Evolutionary conservation across 2,113 vertebrate genomes (phyloP).

Genomic region (Corythoichthys intestinalis): DNA sequence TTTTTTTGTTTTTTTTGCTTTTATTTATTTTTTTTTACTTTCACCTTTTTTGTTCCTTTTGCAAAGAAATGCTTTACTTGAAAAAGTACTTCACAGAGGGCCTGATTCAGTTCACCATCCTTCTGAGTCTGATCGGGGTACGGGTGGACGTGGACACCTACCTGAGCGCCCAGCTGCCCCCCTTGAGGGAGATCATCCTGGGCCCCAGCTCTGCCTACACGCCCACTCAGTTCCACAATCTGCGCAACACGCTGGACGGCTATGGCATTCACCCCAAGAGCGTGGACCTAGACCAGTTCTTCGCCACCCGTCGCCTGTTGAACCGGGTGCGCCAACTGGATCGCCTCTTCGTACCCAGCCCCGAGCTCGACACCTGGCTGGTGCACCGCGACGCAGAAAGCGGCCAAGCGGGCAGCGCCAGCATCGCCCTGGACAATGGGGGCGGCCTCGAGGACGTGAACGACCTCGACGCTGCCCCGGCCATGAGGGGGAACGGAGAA

Average conservation of each 20-base stretch:
- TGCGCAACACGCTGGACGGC: constrained; percentile 92
- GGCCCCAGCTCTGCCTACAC: constrained; percentile 98
- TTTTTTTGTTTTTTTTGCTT: constrained; percentile 71
- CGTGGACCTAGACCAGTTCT: constrained; percentile 92
- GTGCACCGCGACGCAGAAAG: constrained; percentile 92
- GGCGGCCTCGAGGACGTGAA: constrained; percentile 81
- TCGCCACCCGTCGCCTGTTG: constrained; percentile 85
- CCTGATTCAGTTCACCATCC: constrained; percentile 99
- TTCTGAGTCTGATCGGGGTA: constrained; percentile 95
- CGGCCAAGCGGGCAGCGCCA: constrained; percentile 78
- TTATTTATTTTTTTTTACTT: constrained; percentile 71
- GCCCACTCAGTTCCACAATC: constrained; percentile 98
- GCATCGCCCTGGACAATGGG: constrained; percentile 82
- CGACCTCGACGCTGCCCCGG: constrained; percentile 75
- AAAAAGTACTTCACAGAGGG: constrained; percentile 99
- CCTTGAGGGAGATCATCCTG: constrained; percentile 96
- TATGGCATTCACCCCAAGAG: constrained; percentile 98
- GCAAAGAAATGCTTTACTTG: constrained; percentile 99
- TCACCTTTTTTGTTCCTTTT: constrained; percentile 75
- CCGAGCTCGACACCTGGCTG: constrained; percentile 90
- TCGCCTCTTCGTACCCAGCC: constrained; percentile 87
- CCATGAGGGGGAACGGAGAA: constrained; percentile 79
- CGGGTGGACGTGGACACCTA: constrained; percentile 97
- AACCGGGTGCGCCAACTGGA: constrained; percentile 93
- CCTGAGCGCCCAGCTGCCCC: constrained; percentile 90